These are phyloP conservation scores for Lithobates sylvaticus DNA, from an alignment of 2,797 vertebrate species.

Conservation along the genomic window DNA sequence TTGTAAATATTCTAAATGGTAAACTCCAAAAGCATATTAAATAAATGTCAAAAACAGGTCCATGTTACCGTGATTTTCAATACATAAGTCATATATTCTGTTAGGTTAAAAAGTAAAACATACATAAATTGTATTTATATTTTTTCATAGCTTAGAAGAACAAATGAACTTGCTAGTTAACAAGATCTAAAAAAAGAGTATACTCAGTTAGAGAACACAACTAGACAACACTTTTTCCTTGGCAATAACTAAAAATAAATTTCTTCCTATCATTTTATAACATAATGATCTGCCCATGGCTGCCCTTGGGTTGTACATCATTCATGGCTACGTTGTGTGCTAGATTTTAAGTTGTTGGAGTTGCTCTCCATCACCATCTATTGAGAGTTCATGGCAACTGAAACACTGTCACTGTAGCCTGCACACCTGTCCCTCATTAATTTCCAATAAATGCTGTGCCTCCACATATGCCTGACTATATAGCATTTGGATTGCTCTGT, in stretches of 20 bases:
- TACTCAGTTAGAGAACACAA: too few species aligned
- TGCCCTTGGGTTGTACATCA: too few species aligned
- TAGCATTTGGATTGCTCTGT: too few species aligned
- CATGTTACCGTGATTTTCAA: neutral
- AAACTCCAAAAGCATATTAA: neutral
- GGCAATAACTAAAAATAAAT: too few species aligned
- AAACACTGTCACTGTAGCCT: neutral
- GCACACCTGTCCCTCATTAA: neutral
- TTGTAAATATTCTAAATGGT: neutral
- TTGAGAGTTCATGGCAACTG: too few species aligned
- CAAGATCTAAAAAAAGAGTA: too few species aligned
- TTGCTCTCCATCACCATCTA: neutral
- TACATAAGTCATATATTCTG: neutral
- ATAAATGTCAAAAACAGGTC: neutral
- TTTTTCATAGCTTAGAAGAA: neutral
- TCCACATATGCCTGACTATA: too few species aligned
- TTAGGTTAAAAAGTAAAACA: neutral
- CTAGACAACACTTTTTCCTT: too few species aligned
- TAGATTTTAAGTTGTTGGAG: neutral
- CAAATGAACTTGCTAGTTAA: neutral
- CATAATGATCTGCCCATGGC: too few species aligned
- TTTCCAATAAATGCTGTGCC: too few species aligned
- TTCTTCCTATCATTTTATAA: too few species aligned
- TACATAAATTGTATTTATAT: neutral
- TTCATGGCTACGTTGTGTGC: neutral